These are phyloP conservation scores for Leucosticte australis DNA, from an alignment of 2,113 vertebrate genomes.

Conservation along the genomic window DNA sequence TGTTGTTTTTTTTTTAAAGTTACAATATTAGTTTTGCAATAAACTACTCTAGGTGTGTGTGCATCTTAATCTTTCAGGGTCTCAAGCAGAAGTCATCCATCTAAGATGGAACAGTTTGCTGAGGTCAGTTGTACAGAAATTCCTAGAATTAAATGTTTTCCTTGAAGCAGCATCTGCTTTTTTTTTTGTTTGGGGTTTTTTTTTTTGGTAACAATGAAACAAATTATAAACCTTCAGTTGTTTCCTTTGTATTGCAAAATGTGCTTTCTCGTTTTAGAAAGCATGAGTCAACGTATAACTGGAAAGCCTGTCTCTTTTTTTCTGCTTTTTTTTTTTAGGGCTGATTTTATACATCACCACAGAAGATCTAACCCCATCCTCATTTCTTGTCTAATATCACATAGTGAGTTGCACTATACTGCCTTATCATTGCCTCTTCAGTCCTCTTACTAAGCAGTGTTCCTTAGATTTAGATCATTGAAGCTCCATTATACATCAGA, in stretches of 20 bases:
- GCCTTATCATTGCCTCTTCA: constrained; percentile 63
- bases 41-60: constrained; percentile 66
- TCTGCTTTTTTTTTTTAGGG: background rate
- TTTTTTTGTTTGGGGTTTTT: background rate
- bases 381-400: constrained; percentile 52
- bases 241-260: constrained; percentile 47
- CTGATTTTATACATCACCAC: constrained; percentile 25
- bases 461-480: constrained; percentile 63
- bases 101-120: constrained; percentile 67
- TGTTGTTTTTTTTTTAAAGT: constrained; percentile 47
- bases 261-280: constrained; percentile 58
- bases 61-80: constrained; percentile 70
- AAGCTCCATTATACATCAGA: constrained; percentile 55
- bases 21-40: constrained; percentile 73
- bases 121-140: constrained; percentile 67
- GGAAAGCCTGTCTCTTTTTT: constrained; percentile 57
- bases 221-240: constrained; percentile 26
- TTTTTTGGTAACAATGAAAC: background rate
- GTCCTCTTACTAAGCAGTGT: constrained; percentile 56
- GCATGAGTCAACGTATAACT: constrained; percentile 64
- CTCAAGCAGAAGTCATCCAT: constrained; percentile 60
- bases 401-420: constrained; percentile 74
- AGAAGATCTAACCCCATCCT: constrained; percentile 50
- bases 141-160: constrained; percentile 67
- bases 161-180: constrained; percentile 67